phyloP scores from a whole-genome alignment of 2,888 invertebrate genomes.

The Notocelia uddmanniana region DNA sequence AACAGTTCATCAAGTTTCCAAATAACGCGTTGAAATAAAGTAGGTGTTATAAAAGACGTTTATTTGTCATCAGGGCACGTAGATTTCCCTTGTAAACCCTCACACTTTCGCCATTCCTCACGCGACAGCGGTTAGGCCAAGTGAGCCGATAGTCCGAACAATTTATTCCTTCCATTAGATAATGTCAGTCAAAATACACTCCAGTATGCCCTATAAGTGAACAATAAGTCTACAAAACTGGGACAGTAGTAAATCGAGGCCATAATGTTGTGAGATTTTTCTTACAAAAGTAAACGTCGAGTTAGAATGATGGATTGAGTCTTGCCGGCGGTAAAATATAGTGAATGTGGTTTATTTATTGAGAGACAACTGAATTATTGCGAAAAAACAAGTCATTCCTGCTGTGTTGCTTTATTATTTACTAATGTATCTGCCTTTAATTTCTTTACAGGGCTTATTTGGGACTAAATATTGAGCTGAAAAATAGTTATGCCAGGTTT shows the following conservation, averaged over 20 bases:
- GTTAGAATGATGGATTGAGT: slow-evolving; percentile 42
- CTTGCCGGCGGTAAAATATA: slow-evolving; percentile 24
- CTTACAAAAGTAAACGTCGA: slow-evolving; percentile 43
- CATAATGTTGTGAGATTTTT: slow-evolving; percentile 40
- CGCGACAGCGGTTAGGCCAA: slow-evolving; percentile 18
- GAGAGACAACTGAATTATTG: slow-evolving; percentile 1
- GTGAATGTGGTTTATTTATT: slow-evolving; percentile 31
- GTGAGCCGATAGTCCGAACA: slow-evolving; percentile 23
- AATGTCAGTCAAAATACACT: slow-evolving; percentile 34
- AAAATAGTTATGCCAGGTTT: too few species aligned
- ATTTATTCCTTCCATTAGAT: slow-evolving; percentile 41
- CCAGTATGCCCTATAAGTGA: slow-evolving; percentile 11
- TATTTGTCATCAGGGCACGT: slow-evolving; percentile 18
- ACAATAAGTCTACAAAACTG: slow-evolving; percentile 36
- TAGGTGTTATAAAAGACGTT: background rate
- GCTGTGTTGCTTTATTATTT: slow-evolving; percentile 1
- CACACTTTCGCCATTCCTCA: slow-evolving; percentile 27
- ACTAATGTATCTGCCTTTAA: background rate
- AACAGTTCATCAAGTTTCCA: too few species aligned
- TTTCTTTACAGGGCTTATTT: background rate
- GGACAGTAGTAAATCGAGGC: slow-evolving; percentile 29
- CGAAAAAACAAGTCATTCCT: slow-evolving; percentile 6
- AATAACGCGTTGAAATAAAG: too few species aligned
- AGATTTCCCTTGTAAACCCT: slow-evolving; percentile 18
- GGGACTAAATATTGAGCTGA: background rate